phyloP scores from a whole-genome alignment of 2,888 invertebrate genomes.

The Calameuta pallipes region DNA sequence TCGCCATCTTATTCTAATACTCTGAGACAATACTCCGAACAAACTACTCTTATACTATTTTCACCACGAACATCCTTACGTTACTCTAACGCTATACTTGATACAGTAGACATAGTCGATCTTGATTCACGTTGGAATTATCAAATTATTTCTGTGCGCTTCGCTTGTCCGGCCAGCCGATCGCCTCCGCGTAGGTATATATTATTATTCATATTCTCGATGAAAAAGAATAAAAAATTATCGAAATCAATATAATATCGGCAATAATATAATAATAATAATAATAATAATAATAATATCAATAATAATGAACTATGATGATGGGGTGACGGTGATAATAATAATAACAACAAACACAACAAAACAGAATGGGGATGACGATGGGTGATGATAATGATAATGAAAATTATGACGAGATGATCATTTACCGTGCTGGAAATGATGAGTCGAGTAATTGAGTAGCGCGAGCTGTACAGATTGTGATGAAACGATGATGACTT shows the following conservation, averaged over 20 bases:
- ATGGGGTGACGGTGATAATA: background rate
- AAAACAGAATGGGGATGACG: background rate
- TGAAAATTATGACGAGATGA: background rate
- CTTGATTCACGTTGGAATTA: background rate
- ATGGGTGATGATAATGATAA: background rate
- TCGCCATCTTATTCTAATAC: background rate
- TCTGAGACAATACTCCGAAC: background rate
- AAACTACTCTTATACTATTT: background rate
- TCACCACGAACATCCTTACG: background rate
- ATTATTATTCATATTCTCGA: background rate
- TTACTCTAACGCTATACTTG: background rate
- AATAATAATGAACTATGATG: background rate
- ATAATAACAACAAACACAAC: background rate
- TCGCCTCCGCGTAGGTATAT: background rate
- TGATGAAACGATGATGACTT: slow-evolving; percentile 20
- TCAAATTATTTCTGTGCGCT: background rate
- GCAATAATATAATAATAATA: background rate
- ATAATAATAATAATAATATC: background rate
- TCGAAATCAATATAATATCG: background rate
- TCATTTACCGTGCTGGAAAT: background rate
- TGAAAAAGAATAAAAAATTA: background rate
- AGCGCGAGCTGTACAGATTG: slow-evolving; percentile 27
- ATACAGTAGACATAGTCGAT: background rate
- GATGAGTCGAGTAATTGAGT: slow-evolving; percentile 2
- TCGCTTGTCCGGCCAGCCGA: background rate